These are phyloP conservation scores for Balaeniceps rex DNA, from an alignment of 2,113 vertebrate genomes.

Conservation along the genomic window DNA sequence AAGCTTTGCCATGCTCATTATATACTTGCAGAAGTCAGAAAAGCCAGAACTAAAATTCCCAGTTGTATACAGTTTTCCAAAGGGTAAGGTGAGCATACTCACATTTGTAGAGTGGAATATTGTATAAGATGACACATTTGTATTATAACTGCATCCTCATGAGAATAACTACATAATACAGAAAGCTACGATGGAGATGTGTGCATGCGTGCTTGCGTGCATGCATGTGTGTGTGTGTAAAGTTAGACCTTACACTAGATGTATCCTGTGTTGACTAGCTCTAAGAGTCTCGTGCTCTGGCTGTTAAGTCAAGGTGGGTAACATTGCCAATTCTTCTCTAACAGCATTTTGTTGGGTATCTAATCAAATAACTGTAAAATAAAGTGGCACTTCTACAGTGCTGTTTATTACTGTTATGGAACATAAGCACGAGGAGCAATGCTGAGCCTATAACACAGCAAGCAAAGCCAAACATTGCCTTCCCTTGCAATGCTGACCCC, in stretches of 20 bases:
- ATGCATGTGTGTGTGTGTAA: background rate
- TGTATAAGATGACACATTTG: background rate
- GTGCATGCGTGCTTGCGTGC: fast-evolving
- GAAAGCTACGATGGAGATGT: background rate
- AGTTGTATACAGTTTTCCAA: background rate
- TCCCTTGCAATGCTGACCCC: background rate
- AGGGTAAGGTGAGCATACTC: background rate
- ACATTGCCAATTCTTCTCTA: background rate
- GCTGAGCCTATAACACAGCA: background rate
- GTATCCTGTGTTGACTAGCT: background rate
- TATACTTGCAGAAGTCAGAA: background rate
- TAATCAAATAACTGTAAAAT: background rate
- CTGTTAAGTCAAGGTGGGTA: background rate
- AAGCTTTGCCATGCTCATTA: background rate
- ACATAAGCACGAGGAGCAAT: background rate
- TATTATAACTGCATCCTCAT: background rate
- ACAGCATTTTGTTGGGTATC: background rate
- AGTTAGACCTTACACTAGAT: background rate
- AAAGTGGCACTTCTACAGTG: background rate
- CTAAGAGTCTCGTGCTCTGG: background rate
- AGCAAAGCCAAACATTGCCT: background rate
- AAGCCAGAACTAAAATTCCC: background rate
- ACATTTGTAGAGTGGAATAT: background rate
- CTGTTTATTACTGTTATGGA: background rate
- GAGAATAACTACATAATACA: background rate